Evolutionary conservation across 1,140 invertebrate species (phyloP), one percentile per base, ranked within the genome.

Genomic region (Chelonus insularis): DNA sequence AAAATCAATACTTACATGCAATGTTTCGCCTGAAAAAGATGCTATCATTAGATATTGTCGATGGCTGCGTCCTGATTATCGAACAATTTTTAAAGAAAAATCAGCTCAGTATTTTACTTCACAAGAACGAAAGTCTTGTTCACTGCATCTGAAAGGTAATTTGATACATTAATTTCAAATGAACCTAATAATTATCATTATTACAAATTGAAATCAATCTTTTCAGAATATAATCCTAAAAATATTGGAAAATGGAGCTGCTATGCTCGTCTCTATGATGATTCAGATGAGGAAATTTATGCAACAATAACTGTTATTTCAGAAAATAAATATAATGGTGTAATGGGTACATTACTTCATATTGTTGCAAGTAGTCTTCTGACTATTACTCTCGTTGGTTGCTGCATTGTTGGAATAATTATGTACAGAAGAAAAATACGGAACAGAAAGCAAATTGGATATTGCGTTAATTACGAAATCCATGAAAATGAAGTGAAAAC

Each of bases 61-160:
- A 52, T 78, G 77, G 77, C 66, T 80, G 58, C 73, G 70, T 50
- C 76, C 77, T 20, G 64, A 73, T 55, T 72, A 75, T 57, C 63
- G 64, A 45, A 71, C 68, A 64, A 71, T 76, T 60, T 64, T 71
- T 47, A 55, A 70, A 61, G 52, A 70, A 50, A 48, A 43, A 48
- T 55, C 67, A 39, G 29, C 57, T 55, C 67, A 67, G 56, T 78
- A 78, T 70, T 55, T 34, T 8, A 60, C 63, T 18, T 34, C 48
- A 51, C 66, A 52, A 29, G 62, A 55, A 62, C 60, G 58, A 20
- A 64, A 63, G 20, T 52, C 64, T 45, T 78, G 77, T 64, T 59
- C 61, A 60, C 68, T 80, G 61, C 60, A 59, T 16, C 69, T 79
- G 56, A 60, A 43, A 62, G 57, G 73, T 80, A 74, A 71, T 9